Base-by-base conservation (phyloP, 2,888 invertebrate genomes). In the Mycalesis mineus region DNA sequence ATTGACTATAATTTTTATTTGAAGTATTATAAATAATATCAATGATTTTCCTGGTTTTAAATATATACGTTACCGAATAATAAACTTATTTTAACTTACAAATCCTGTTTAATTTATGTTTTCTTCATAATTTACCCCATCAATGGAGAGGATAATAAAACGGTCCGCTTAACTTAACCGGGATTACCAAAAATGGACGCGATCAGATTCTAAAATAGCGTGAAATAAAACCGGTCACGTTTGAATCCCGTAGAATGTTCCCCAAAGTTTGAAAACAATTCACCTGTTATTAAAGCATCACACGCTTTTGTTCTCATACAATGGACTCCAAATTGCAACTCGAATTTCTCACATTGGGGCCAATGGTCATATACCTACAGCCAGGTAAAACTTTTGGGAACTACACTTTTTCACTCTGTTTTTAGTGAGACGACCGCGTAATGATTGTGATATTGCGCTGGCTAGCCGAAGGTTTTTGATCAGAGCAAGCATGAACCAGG, bases 281-380 rank as follows among this genome's bases (percentile, higher is more conserved):
- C 88, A 88, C 86, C 87, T 88, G 85, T 74, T 87, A 87, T 87
- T 82, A 87, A 84, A 79, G 85, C 84, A 85, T 82, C 78, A 76
- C 73, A 76, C 78, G 75, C 83, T 79, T 88, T 87, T 88, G 85
- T 87, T 86, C 82, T 74, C 71, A 73, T 73, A 88, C 88, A 88
- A 88, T 88, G 82, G 84, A 77, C 75, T 72, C 78, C 79, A 84
- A 87, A 88, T 87, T 88, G 87, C 87, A 86, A 84, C 78, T 79
- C 79, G 69, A 80, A 85, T 82, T 85, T 86, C 80, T 85, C 78
- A 80, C 75, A 81, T 77, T 69, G 68, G 75, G 45, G 29, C 11
- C 14, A 29, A 7, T 45, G 31, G 29, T 9, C 45, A 29, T 29
- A 11, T 22, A 22, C 28, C 7, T 45, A 71, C 70, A 75, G 77